These are phyloP conservation scores for Ailurus styani DNA, from an alignment of 2,113 vertebrate genomes.

Conservation along the genomic window DNA sequence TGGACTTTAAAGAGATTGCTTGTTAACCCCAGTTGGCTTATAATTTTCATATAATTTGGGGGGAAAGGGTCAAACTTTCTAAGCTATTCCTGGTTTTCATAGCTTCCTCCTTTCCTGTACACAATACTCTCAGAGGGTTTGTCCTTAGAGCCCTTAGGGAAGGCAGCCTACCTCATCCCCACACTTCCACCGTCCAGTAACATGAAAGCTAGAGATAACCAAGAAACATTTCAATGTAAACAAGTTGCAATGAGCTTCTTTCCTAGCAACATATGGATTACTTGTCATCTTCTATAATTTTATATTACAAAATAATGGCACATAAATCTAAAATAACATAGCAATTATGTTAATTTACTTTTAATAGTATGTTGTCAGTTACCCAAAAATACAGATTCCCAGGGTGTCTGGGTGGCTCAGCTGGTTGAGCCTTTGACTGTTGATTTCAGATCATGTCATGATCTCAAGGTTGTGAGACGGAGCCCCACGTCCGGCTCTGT, in stretches of 20 bases:
- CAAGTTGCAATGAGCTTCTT: not conserved
- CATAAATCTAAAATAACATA: slow-evolving; percentile 14
- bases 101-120: not conserved
- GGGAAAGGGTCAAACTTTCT: not conserved
- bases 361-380: not conserved
- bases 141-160: not conserved
- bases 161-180: not conserved
- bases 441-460: not conserved
- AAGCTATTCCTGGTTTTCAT: not conserved
- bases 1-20: not conserved
- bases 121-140: not conserved
- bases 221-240: not conserved
- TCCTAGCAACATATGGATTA: not conserved
- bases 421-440: not conserved
- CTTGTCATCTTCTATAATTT: not conserved
- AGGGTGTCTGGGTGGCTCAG: not conserved
- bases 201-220: not conserved
- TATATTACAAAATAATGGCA: not conserved
- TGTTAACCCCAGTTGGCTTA: not conserved
- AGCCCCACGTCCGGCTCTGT: not conserved
- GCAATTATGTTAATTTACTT: not conserved
- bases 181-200: not conserved
- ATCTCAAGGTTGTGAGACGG: not conserved
- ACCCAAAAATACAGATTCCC: not conserved
- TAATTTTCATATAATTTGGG: not conserved